Percentiles rank a stretch among this genome's conserved stretches.
Conservation (phyloP, 2,888 invertebrate genomes). For the Camponotus fellah region DNA sequence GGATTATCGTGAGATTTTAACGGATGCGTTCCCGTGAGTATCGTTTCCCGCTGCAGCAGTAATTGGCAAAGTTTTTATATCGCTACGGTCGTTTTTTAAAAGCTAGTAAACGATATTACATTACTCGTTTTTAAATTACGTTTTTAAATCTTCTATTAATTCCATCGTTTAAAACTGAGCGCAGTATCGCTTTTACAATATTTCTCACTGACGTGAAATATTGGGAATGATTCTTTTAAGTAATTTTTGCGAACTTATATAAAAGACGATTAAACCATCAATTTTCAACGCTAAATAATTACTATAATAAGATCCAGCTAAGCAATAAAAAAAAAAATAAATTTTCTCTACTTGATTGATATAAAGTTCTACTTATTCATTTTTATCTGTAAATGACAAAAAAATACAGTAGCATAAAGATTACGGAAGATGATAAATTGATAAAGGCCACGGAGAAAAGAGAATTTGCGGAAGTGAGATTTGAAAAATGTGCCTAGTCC, state of each 20-base stretch:
- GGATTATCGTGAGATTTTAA: conserved; percentile 26
- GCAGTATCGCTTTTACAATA: neutral
- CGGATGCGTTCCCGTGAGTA: conserved; percentile 7
- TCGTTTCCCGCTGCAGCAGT: neutral
- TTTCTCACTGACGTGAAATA: conserved; percentile 11
- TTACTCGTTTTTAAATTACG: conserved; percentile 17
- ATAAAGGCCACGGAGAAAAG: neutral
- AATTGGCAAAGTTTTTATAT: conserved; percentile 51
- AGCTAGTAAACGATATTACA: neutral
- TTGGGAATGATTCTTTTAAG: neutral
- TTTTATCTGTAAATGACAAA: neutral
- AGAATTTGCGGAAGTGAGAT: neutral
- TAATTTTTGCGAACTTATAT: conserved; percentile 3
- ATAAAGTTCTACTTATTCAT: neutral
- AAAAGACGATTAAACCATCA: neutral
- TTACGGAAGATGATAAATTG: neutral
- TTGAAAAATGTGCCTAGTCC: conserved; percentile 21
- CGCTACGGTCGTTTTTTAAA: conserved; percentile 4
- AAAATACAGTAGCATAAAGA: neutral
- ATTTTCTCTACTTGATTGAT: neutral
- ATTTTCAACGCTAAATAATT: neutral
- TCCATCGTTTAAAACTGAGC: conserved; percentile 17
- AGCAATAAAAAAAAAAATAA: neutral
- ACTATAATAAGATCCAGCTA: neutral
- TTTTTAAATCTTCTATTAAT: conserved; percentile 25